Conservation (phyloP, 2,888 invertebrate species). For the Empis stercorea region DNA sequence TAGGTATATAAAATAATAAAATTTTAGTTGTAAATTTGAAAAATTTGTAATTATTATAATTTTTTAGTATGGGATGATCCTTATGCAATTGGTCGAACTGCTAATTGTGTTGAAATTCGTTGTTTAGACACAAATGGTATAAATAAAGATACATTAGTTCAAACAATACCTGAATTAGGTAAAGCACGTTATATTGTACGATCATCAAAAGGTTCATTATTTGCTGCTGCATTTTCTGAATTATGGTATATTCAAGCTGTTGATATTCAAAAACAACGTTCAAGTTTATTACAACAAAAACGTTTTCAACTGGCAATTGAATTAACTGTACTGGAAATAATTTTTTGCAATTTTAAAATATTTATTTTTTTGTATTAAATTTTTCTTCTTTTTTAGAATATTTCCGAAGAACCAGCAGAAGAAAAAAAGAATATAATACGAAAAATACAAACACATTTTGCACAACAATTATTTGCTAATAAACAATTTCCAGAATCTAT, state of each 20-base stretch:
- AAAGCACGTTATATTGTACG: conserved; percentile 63
- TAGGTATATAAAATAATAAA: conserved; percentile 21
- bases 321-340: conserved; percentile 57
- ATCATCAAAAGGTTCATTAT: conserved; percentile 66
- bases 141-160: conserved; percentile 45
- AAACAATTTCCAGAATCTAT: conserved; percentile 83
- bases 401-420: conserved; percentile 66
- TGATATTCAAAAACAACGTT: conserved; percentile 71
- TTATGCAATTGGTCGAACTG: conserved; percentile 72
- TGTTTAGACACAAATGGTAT: conserved; percentile 67
- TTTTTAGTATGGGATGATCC: conserved; percentile 77
- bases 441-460: conserved; percentile 81
- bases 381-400: conserved; percentile 45
- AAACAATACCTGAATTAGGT: conserved; percentile 60
- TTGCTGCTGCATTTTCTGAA: conserved; percentile 75
- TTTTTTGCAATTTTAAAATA: not conserved
- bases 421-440: conserved; percentile 70
- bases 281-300: conserved; percentile 72
- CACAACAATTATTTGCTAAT: conserved; percentile 80
- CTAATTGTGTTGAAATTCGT: conserved; percentile 73
- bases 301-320: conserved; percentile 89
- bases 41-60: not conserved
- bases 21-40: no score
- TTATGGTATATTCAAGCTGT: conserved; percentile 78
- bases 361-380: not conserved